Conservation (phyloP, 2,888 invertebrate species). For the Tinea pellionella region DNA sequence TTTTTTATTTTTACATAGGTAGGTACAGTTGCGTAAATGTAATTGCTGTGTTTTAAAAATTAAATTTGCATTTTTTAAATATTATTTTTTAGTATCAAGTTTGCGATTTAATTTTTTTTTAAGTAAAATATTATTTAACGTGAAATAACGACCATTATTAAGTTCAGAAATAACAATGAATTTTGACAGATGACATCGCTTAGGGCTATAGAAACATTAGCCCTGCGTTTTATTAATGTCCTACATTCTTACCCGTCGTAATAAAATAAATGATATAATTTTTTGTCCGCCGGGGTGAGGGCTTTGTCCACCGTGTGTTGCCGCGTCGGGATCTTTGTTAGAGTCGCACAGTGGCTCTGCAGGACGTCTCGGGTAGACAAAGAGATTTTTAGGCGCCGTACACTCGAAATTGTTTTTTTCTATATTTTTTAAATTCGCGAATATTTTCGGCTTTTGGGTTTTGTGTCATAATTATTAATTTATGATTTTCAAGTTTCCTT, state of each 20-base stretch:
- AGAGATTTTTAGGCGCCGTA: constrained; percentile 60
- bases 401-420: constrained; percentile 26
- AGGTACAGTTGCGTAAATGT: constrained; percentile 4
- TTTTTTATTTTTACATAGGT: neutral
- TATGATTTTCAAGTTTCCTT: constrained; percentile 54
- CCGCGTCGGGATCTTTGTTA: constrained; percentile 49
- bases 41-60: neutral
- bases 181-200: constrained; percentile 5
- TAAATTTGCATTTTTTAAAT: neutral
- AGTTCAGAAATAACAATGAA: neutral
- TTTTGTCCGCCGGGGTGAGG: constrained; percentile 16
- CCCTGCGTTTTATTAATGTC: constrained; percentile 62
- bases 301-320: constrained; percentile 47
- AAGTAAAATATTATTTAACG: too few relatives aligned
- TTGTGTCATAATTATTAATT: constrained; percentile 68
- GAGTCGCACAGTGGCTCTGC: constrained; percentile 38
- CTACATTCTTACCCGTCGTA: constrained; percentile 62
- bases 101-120: too few relatives aligned
- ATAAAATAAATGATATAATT: constrained; percentile 54
- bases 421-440: constrained; percentile 17
- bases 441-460: constrained; percentile 20
- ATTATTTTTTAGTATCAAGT: neutral
- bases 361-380: constrained; percentile 58
- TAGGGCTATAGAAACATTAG: constrained; percentile 57
- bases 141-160: too few relatives aligned